Percentiles rank a stretch among this genome's conserved stretches.
Conservation (phyloP, 2,113 vertebrate species). For the Vidua chalybeata region DNA sequence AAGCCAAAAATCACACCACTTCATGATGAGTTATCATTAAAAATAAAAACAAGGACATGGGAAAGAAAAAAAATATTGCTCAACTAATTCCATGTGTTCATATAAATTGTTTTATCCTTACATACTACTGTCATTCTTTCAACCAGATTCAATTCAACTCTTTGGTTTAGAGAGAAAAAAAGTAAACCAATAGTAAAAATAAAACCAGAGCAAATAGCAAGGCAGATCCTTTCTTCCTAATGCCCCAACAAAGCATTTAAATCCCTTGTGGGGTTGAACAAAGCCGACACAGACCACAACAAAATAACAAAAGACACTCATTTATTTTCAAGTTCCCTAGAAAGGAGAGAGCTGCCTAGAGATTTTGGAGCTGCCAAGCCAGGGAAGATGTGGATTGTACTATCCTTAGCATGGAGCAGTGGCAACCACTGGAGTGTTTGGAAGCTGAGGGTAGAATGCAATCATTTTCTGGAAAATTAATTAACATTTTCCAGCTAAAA, state of each 20-base stretch:
- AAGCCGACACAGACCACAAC: constrained; percentile 59
- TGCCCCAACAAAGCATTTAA: constrained; percentile 51
- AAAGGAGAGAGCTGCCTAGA: constrained; percentile 31
- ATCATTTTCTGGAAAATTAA: constrained; percentile 50
- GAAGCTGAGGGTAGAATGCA: background rate
- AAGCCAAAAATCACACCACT: background rate
- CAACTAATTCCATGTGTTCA: background rate
- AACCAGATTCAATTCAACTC: background rate
- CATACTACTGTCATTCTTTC: background rate
- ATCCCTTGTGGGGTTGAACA: constrained; percentile 51
- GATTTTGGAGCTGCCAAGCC: background rate
- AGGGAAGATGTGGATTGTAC: background rate
- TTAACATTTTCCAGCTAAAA: constrained; percentile 46
- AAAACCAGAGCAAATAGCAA: constrained; percentile 28
- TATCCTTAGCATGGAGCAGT: background rate
- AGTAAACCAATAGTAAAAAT: constrained; percentile 12
- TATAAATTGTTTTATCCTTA: background rate
- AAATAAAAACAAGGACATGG: background rate
- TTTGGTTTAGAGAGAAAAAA: background rate
- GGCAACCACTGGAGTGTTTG: background rate
- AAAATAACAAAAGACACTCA: constrained; percentile 62
- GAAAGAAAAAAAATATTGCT: background rate
- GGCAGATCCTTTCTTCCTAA: constrained; percentile 27
- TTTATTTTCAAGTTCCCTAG: constrained; percentile 58
- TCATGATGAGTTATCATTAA: background rate